Evolutionary conservation across 2,113 vertebrate genomes (phyloP).

Genomic region (Entomyzon cyanotis): DNA sequence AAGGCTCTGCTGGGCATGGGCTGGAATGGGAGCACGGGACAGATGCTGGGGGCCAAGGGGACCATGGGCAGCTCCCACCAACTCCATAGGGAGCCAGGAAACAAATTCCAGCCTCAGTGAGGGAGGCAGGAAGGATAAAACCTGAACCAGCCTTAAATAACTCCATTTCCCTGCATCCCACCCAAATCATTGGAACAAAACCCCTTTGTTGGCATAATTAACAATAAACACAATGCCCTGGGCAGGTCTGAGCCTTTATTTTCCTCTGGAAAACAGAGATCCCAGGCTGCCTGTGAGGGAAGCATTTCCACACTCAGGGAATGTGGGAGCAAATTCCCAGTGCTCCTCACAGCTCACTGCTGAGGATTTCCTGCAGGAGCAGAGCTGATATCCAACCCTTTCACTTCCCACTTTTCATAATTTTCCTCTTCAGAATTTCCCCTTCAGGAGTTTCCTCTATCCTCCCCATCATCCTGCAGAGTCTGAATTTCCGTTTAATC

Average conservation of each 20-base stretch:
- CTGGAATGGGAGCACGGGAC: background rate
- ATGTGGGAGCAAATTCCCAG: background rate
- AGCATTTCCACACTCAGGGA: background rate
- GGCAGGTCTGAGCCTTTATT: background rate
- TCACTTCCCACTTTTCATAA: accelerated
- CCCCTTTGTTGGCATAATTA: background rate
- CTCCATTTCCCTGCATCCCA: background rate
- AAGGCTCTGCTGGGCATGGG: background rate
- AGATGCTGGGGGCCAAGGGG: background rate
- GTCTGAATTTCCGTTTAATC: background rate
- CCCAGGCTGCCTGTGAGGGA: background rate
- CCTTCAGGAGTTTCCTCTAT: background rate
- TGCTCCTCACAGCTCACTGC: background rate
- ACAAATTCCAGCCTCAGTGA: background rate
- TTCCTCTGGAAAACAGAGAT: background rate
- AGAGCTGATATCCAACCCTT: background rate
- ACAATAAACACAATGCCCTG: background rate
- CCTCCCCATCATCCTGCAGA: too few species aligned
- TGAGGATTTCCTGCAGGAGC: background rate
- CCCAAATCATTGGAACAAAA: background rate
- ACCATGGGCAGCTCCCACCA: background rate
- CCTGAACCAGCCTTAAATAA: background rate
- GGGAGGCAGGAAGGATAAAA: background rate
- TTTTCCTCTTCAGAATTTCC: background rate
- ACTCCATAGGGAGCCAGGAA: background rate